These are phyloP conservation scores for Capromys pilorides DNA, from an alignment of 2,797 vertebrate species.

Conservation along the genomic window DNA sequence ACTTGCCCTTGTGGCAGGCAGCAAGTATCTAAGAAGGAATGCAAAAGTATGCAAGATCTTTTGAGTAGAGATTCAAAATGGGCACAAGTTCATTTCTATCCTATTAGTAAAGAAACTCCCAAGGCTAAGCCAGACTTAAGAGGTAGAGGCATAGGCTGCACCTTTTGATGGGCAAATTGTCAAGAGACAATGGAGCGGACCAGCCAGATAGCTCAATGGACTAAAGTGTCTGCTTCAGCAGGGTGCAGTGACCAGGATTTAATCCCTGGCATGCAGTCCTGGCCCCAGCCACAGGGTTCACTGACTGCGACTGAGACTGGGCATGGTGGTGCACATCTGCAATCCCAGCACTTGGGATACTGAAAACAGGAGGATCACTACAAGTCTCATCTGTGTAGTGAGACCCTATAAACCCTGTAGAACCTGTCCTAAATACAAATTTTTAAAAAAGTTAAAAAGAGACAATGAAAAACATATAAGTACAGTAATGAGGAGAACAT, in stretches of 20 bases:
- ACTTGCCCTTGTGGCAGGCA: background rate
- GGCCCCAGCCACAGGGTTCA: too few relatives aligned
- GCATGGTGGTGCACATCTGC: too few relatives aligned
- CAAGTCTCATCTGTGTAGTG: too few relatives aligned
- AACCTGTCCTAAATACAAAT: too few relatives aligned
- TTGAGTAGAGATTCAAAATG: background rate
- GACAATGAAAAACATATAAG: background rate
- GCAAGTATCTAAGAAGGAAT: slow-evolving; percentile 5
- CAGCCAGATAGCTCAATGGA: too few relatives aligned
- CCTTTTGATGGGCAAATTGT: background rate
- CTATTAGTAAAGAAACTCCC: background rate
- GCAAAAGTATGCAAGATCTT: background rate
- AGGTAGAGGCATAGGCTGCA: background rate
- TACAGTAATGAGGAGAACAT: background rate
- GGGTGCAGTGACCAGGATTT: too few relatives aligned
- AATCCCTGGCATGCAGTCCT: too few relatives aligned
- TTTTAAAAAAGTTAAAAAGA: background rate
- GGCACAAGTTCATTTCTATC: background rate
- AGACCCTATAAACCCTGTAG: too few relatives aligned
- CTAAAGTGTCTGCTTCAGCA: too few relatives aligned
- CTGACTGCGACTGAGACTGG: too few relatives aligned
- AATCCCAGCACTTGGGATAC: too few relatives aligned
- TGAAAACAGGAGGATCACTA: too few relatives aligned
- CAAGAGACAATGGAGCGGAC: background rate
- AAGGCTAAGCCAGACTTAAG: background rate